These are phyloP conservation scores for Neoaliturus tenellus DNA, from an alignment of 2,888 invertebrate genomes.

Conservation along the genomic window DNA sequence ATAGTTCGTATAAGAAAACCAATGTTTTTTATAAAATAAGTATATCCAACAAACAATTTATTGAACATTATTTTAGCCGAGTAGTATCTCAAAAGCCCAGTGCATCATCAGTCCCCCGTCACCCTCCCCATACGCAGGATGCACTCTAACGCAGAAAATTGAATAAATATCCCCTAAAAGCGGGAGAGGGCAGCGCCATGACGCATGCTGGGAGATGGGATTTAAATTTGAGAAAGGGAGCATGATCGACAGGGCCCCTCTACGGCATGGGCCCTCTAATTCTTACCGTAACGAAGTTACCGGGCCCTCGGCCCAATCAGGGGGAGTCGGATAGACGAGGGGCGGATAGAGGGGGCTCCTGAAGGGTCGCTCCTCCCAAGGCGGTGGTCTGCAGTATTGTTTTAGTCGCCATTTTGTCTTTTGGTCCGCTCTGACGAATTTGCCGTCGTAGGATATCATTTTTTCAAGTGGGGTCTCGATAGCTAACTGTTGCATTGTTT, in stretches of 20 bases:
- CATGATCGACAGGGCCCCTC: constrained; percentile 49
- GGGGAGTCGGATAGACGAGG: neutral
- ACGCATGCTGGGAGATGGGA: constrained; percentile 49
- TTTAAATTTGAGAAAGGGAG: constrained; percentile 50
- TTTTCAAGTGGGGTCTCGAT: too few species aligned
- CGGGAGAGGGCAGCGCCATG: constrained; percentile 9
- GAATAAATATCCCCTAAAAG: constrained; percentile 50
- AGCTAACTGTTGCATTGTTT: too few species aligned
- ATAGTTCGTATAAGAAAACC: too few species aligned
- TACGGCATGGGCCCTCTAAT: constrained; percentile 52
- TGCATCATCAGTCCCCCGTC: neutral
- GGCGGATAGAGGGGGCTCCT: neutral
- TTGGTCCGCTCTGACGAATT: too few species aligned
- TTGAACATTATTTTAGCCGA: too few species aligned
- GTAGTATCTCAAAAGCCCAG: too few species aligned
- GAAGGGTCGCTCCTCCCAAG: neutral
- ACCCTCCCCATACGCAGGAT: neutral
- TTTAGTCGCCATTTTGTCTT: constrained; percentile 22
- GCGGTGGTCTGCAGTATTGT: constrained; percentile 32
- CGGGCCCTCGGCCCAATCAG: constrained; percentile 40
- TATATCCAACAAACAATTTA: too few species aligned
- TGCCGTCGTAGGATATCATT: too few species aligned
- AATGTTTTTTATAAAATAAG: too few species aligned
- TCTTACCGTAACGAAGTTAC: constrained; percentile 54
- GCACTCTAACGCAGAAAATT: constrained; percentile 12